Percentiles rank a stretch among this genome's conserved stretches.
Conservation (phyloP, 2,113 vertebrate genomes). For the Camelus dromedarius region DNA sequence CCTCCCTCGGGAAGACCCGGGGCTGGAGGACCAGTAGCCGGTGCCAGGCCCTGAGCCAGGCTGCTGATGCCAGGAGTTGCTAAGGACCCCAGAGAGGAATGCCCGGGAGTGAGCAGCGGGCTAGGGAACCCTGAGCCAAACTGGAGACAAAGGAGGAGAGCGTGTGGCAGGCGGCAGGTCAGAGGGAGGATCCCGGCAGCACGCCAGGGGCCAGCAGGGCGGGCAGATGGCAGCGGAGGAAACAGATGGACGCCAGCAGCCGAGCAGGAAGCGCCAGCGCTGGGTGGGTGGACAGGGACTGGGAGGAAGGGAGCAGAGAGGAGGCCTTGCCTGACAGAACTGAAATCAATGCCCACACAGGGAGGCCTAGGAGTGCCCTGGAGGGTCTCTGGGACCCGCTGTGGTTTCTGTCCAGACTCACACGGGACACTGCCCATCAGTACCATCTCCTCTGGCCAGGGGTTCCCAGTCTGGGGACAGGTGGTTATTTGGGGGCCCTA, state of each 20-base stretch:
- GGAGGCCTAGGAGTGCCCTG: neutral
- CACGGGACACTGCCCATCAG: neutral
- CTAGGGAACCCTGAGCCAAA: neutral
- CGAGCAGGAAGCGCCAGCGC: conserved; percentile 6
- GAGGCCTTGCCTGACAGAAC: neutral
- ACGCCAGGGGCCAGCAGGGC: neutral
- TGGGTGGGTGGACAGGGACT: neutral
- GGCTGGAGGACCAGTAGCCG: neutral
- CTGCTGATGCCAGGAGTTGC: neutral
- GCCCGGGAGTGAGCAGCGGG: neutral
- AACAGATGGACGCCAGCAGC: conserved; percentile 57
- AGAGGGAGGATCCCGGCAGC: neutral
- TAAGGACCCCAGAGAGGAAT: neutral
- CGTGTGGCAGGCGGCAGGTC: conserved; percentile 53
- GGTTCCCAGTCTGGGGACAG: neutral
- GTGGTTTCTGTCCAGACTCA: neutral
- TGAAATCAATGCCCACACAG: neutral
- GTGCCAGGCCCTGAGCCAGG: neutral
- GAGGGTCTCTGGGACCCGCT: neutral
- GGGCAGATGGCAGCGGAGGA: conserved; percentile 63
- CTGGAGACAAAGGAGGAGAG: neutral
- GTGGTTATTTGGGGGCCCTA: neutral
- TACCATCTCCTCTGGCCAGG: neutral
- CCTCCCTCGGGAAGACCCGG: neutral
- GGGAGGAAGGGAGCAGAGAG: neutral